Conservation (phyloP, 1,140 invertebrate genomes). For the Tenebrio molitor region DNA sequence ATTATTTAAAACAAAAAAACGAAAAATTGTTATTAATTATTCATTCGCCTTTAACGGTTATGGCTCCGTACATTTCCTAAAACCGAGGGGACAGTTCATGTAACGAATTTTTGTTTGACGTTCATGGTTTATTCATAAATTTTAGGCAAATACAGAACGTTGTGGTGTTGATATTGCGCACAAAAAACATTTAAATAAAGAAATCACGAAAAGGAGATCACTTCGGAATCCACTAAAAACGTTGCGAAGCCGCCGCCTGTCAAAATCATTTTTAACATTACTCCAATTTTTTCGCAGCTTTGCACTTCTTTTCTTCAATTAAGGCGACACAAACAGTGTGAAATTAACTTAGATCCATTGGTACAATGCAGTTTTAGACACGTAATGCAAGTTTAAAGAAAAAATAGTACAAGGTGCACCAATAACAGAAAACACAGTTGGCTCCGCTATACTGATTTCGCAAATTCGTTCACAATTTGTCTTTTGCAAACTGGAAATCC, state of each 20-base stretch:
- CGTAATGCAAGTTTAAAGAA: too few species aligned
- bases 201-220: conserved; percentile 2
- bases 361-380: too few species aligned
- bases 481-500: too few species aligned
- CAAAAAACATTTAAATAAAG: conserved; percentile 16
- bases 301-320: too few species aligned
- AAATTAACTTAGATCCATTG: too few species aligned
- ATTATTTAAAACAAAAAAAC: conserved; percentile 28
- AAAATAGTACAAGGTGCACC: too few species aligned
- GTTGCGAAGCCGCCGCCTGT: background rate
- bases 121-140: conserved; percentile 35
- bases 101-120: conserved; percentile 28
- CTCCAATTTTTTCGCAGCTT: too few species aligned
- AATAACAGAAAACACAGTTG: too few species aligned
- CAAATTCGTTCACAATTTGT: too few species aligned
- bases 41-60: conserved; percentile 14
- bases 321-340: too few species aligned
- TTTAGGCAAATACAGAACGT: conserved; percentile 18
- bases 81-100: conserved; percentile 22
- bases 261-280: background rate
- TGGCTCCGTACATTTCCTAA: background rate
- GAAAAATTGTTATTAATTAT: conserved; percentile 25
- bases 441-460: too few species aligned
- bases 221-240: background rate
- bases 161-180: conserved; percentile 6